A percentile compares a stretch with the other conserved stretches of the same genome.
Evolutionary conservation across 2,113 vertebrate genomes (phyloP).

Genomic region (Etia nguti): DNA sequence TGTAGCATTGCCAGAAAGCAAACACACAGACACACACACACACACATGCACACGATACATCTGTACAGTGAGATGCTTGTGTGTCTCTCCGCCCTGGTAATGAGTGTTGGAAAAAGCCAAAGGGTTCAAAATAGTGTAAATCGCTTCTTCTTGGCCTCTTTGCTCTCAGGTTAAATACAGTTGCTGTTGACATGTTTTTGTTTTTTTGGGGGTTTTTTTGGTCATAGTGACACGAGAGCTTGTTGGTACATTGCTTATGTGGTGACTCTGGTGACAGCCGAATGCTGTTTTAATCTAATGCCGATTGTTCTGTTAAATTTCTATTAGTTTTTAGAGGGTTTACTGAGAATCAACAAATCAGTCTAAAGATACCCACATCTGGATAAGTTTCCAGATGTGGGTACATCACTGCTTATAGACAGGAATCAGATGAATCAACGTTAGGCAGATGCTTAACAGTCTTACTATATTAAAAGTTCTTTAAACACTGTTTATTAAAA

Average conservation of each 20-base stretch:
- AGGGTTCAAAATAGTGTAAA: background rate
- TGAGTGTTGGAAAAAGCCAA: background rate
- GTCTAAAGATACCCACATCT: background rate
- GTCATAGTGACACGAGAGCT: background rate
- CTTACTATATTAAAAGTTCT: background rate
- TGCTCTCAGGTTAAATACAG: background rate
- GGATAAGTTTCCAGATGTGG: background rate
- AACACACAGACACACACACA: background rate
- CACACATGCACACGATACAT: background rate
- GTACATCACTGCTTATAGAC: background rate
- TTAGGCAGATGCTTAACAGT: background rate
- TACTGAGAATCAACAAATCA: background rate
- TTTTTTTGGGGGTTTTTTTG: background rate
- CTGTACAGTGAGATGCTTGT: background rate
- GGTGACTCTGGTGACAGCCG: background rate
- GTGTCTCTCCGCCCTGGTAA: background rate
- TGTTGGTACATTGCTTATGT: background rate
- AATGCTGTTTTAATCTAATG: background rate
- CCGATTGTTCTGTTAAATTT: background rate
- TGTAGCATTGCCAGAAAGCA: background rate
- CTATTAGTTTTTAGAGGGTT: background rate
- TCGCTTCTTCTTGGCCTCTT: background rate
- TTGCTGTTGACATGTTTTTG: background rate
- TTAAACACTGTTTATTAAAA: background rate
- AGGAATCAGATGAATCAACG: accelerated